phyloP scores from a whole-genome alignment of 2,888 invertebrate species.

The Tetramorium bicarinatum region DNA sequence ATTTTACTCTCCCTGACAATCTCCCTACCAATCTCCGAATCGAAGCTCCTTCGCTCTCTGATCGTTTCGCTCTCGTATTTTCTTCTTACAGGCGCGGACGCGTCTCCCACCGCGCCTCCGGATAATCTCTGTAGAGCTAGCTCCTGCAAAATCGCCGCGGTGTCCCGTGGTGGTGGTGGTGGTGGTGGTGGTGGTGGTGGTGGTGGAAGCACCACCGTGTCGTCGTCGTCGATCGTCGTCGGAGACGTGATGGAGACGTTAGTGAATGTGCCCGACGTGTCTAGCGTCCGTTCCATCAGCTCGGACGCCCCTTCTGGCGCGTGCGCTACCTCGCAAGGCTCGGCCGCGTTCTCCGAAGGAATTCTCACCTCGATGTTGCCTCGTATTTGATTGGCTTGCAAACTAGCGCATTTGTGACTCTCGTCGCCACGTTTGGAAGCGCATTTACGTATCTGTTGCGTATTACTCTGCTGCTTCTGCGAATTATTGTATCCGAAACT shows the following conservation, averaged over 20 bases:
- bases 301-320: constrained; percentile 82
- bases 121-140: constrained; percentile 83
- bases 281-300: constrained; percentile 72
- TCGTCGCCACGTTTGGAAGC: constrained; percentile 74
- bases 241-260: constrained; percentile 64
- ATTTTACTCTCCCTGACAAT: constrained; percentile 86
- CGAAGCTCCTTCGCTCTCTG: constrained; percentile 85
- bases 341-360: constrained; percentile 83
- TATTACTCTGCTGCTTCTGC: constrained; percentile 66
- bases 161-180: constrained; percentile 75
- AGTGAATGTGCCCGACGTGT: constrained; percentile 80
- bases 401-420: constrained; percentile 71
- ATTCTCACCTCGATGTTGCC: constrained; percentile 80
- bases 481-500: constrained; percentile 74
- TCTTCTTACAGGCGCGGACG: constrained; percentile 65
- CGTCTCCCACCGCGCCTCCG: constrained; percentile 80
- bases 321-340: constrained; percentile 83
- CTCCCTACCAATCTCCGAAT: constrained; percentile 87
- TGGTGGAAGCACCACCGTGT: constrained; percentile 75
- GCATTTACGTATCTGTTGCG: constrained; percentile 76
- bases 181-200: constrained; percentile 36
- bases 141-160: constrained; percentile 84
- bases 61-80: constrained; percentile 80
- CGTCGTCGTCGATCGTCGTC: constrained; percentile 60
- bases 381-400: constrained; percentile 70